Conservation (phyloP, 2,888 invertebrate species). For the Macroteleia sp. region DNA sequence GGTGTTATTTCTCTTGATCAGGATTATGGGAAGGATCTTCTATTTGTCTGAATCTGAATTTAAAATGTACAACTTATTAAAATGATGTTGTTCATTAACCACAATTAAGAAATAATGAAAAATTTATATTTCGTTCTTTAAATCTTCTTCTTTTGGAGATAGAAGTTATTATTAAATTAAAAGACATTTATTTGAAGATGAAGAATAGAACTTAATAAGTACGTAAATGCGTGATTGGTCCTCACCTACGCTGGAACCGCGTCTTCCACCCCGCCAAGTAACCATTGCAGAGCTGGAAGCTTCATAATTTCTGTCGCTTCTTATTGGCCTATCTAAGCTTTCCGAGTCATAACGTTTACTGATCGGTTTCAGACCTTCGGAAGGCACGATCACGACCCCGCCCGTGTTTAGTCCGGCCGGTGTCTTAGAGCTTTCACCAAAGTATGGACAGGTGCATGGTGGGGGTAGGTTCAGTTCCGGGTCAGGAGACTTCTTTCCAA, state of each 20-base stretch:
- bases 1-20: too few species aligned
- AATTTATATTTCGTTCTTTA: too few species aligned
- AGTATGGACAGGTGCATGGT: conserved; percentile 92
- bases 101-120: too few species aligned
- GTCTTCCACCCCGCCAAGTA: conserved; percentile 89
- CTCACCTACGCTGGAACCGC: conserved; percentile 90
- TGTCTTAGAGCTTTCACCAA: conserved; percentile 88
- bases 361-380: conserved; percentile 84
- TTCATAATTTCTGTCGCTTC: conserved; percentile 83
- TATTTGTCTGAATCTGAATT: too few species aligned
- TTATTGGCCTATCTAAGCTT: conserved; percentile 78
- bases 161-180: too few species aligned
- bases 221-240: too few species aligned
- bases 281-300: conserved; percentile 85
- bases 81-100: too few species aligned
- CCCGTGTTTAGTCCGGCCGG: conserved; percentile 82
- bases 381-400: conserved; percentile 86
- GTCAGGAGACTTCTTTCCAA: conserved; percentile 57
- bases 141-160: too few species aligned
- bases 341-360: conserved; percentile 64
- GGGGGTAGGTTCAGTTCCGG: conserved; percentile 87
- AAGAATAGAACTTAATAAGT: too few species aligned
- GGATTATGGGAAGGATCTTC: too few species aligned
- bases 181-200: too few species aligned
- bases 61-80: too few species aligned